These are phyloP conservation scores for Drosophila simulans DNA, from an alignment of 1,140 invertebrate species.

Conservation along the genomic window DNA sequence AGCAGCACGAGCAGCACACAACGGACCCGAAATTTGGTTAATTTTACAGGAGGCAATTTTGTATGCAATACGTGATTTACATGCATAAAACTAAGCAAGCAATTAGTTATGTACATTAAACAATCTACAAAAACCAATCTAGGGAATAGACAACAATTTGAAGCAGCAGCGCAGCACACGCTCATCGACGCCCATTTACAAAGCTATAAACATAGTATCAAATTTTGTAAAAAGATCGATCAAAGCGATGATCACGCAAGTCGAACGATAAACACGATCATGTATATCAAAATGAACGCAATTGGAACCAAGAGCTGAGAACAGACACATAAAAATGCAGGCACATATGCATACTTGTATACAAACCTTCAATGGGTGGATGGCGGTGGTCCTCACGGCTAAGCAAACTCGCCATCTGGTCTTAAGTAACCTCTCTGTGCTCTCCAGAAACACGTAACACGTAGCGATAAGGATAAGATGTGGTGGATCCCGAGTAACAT, in stretches of 20 bases:
- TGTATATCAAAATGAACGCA: constrained; percentile 30
- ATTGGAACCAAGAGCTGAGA: constrained; percentile 20
- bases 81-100: constrained; percentile 54
- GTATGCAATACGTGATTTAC: constrained; percentile 76
- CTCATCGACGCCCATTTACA: constrained; percentile 1
- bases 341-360: constrained; percentile 10
- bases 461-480: constrained; percentile 26
- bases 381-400: constrained; percentile 5
- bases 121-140: constrained; percentile 30
- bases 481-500: constrained; percentile 30
- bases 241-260: constrained; percentile 3
- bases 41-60: constrained; percentile 51
- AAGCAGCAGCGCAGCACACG: constrained; percentile 15
- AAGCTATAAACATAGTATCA: constrained; percentile 33
- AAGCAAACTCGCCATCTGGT: constrained; percentile 12
- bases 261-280: neutral
- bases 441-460: neutral
- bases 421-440: constrained; percentile 1
- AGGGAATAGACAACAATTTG: constrained; percentile 23
- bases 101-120: constrained; percentile 61
- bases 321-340: constrained; percentile 18
- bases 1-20: constrained; percentile 10
- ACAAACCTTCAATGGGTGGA: constrained; percentile 15
- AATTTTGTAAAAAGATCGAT: constrained; percentile 48
- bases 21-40: constrained; percentile 39